Evolutionary conservation across 1,140 invertebrate genomes (phyloP), one percentile per base, ranked within the genome.

Genomic region (Eupristina koningsbergeri): DNA sequence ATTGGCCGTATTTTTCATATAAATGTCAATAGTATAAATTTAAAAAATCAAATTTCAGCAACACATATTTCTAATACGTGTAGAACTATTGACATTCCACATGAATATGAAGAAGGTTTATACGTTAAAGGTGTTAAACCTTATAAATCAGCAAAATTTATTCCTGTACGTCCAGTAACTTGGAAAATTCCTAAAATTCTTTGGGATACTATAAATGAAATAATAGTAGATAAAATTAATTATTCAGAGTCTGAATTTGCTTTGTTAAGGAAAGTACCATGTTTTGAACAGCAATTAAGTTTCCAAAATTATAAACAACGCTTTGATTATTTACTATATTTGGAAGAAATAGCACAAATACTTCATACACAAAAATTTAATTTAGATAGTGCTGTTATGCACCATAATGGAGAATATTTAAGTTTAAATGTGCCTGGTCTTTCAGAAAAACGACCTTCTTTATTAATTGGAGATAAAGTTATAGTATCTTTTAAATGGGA

Each of bases 381-480:
- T 89, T 94, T 95, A 85, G 90, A 94, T 61, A 93, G 94, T 84
- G 95, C 94, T 15, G 93, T 93, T 84, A 94, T 98, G 86, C 93
- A 93, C 79, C 92, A 88, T 13, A 92, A 90, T 84, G 94, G 94
- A 15, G 95, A 96, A 84, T 98, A 93, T 92, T 91, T 98, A 11
- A 92, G 93, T 22, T 89, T 98, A 77, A 93, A 95, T 89, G 95
- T 98, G 58, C 95, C 95, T 74, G 96, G 97, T 81, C 92, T 98
- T 19, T 93, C 94, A 75, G 98, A 98, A 90, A 95, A 94, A 86
- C 93, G 97, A 73, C 98, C 97, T 5, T 98, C 97, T 3, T 89
- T 99, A 13, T 93, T 98, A 61, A 88, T 95, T 71, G 97, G 97
- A 1, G 98, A 99, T 90, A 94, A 92, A 89, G 94, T 96, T 31